Percentiles rank a stretch among this genome's conserved stretches.
These are phyloP conservation scores for Falco peregrinus DNA, from an alignment of 2,797 vertebrate species.

Conservation along the genomic window DNA sequence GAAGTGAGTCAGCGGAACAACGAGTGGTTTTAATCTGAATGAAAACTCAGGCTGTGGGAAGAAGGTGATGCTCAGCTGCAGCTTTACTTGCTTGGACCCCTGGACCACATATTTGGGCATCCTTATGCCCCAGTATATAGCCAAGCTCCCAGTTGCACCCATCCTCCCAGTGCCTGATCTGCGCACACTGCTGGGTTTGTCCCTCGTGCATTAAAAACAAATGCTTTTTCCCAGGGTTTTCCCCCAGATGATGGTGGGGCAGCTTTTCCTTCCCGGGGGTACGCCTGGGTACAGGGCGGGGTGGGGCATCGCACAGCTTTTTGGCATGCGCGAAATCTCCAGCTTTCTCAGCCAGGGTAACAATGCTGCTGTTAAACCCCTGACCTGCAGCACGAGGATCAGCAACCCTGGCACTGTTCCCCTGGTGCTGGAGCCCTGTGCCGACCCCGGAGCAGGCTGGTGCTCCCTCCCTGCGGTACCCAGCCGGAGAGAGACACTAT, in stretches of 20 bases:
- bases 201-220: background rate
- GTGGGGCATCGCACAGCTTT: rapidly evolving
- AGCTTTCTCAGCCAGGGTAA: background rate
- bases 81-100: background rate
- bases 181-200: background rate
- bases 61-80: background rate
- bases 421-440: background rate
- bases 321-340: background rate
- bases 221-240: background rate
- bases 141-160: background rate
- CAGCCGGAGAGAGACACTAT: background rate
- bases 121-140: background rate
- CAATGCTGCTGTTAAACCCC: background rate
- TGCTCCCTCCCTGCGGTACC: rapidly evolving
- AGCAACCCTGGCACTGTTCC: rapidly evolving
- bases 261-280: background rate
- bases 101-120: background rate
- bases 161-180: background rate
- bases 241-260: background rate
- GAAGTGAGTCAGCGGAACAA: background rate
- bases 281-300: no score
- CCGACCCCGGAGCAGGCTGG: rapidly evolving
- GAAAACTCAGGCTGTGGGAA: background rate
- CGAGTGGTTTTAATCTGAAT: background rate
- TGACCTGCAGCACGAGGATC: background rate